Conservation (phyloP, 2,797 vertebrate genomes). For the Chiloscyllium punctatum region DNA sequence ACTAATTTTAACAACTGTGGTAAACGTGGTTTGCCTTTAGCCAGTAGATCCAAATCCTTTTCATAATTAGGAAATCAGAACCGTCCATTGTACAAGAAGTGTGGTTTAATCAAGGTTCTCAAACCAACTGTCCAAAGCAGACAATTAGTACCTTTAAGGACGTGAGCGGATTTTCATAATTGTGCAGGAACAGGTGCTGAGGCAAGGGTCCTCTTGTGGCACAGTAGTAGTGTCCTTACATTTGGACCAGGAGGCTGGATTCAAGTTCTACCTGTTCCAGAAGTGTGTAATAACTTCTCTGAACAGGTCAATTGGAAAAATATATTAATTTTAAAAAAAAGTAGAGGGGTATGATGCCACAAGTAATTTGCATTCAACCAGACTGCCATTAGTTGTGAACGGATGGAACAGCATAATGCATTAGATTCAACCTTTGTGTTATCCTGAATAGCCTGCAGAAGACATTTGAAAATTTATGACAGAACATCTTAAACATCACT, state of each 20-base stretch:
- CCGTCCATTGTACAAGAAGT: not conserved
- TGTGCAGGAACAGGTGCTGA: not conserved
- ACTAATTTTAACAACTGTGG: not conserved
- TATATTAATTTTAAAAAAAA: too few species aligned
- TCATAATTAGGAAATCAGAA: not conserved
- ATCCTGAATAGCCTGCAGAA: not conserved
- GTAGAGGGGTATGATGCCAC: not conserved
- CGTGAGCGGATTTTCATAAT: not conserved
- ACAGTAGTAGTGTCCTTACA: too few species aligned
- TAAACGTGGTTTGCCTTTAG: not conserved
- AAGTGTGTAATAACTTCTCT: too few species aligned
- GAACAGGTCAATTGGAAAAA: too few species aligned
- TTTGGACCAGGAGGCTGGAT: too few species aligned
- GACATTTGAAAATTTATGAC: not conserved
- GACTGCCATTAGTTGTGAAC: not conserved
- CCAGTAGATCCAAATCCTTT: not conserved
- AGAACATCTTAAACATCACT: not conserved
- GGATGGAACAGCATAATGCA: not conserved
- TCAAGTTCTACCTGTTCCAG: too few species aligned
- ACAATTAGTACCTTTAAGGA: not conserved
- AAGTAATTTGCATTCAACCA: not conserved
- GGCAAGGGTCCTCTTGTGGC: too few species aligned
- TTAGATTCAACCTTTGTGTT: not conserved
- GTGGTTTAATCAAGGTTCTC: not conserved
- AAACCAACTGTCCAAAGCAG: too few species aligned